Percentiles rank a stretch among this genome's conserved stretches.
These are phyloP conservation scores for Toxonevra muliebris DNA, from an alignment of 2,888 invertebrate genomes.

Conservation along the genomic window DNA sequence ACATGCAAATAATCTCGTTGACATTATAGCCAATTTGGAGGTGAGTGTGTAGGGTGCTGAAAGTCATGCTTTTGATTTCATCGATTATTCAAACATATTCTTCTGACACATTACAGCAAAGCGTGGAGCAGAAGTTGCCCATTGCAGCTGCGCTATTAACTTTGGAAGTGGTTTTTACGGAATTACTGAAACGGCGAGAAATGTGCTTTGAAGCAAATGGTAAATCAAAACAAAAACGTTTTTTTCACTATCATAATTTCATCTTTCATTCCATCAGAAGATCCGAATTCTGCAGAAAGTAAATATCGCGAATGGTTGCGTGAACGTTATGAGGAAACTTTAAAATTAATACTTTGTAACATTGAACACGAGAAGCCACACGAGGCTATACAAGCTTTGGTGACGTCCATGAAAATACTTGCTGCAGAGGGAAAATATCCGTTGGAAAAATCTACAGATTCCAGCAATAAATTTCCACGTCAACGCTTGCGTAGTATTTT, in stretches of 20 bases:
- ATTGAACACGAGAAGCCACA: conserved; percentile 67
- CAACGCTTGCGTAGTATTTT: conserved; percentile 75
- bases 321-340: conserved; percentile 75
- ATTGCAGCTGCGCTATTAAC: conserved; percentile 72
- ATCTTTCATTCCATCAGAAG: conserved; percentile 60
- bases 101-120: conserved; percentile 43
- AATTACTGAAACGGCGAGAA: conserved; percentile 73
- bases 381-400: conserved; percentile 72
- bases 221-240: conserved; percentile 45
- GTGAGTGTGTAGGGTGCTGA: conserved; percentile 61
- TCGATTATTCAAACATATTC: conserved; percentile 12
- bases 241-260: not conserved
- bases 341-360: conserved; percentile 69
- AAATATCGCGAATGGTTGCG: conserved; percentile 76
- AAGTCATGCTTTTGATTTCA: not conserved
- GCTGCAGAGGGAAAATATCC: conserved; percentile 77
- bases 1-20: conserved; percentile 73
- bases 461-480: conserved; percentile 72
- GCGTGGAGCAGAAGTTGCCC: conserved; percentile 57
- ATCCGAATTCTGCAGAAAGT: conserved; percentile 67
- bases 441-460: conserved; percentile 61
- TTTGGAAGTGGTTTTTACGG: conserved; percentile 76
- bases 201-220: conserved; percentile 71
- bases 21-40: conserved; percentile 76
- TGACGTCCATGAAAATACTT: conserved; percentile 78